Evolutionary conservation across 2,113 vertebrate genomes (phyloP).

Genomic region (Delphinus delphis): DNA sequence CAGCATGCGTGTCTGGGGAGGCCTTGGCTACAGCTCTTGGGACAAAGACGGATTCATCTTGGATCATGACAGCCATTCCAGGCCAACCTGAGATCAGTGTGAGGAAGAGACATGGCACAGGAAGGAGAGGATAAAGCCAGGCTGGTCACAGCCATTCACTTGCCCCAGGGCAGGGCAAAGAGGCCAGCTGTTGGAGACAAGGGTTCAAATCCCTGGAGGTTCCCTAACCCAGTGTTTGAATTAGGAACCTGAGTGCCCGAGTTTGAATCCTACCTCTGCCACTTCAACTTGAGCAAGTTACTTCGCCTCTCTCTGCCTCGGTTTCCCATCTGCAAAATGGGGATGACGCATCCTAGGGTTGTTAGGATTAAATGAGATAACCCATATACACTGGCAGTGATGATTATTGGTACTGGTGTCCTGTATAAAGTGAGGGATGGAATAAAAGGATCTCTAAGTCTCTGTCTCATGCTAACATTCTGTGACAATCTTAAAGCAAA

Average conservation of each 20-base stretch:
- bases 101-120: not conserved
- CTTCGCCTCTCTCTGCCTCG: not conserved
- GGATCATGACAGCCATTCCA: slow-evolving; percentile 9
- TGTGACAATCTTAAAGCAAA: not conserved
- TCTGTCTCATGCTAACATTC: not conserved
- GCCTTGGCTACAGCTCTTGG: not conserved
- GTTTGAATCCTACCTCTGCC: not conserved
- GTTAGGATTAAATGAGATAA: not conserved
- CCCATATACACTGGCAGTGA: no score
- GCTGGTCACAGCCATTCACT: not conserved
- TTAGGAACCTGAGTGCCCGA: not conserved
- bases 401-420: not conserved
- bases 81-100: not conserved
- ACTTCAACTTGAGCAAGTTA: not conserved
- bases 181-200: not conserved
- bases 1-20: not conserved
- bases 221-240: not conserved
- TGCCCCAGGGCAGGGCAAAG: not conserved
- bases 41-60: slow-evolving; percentile 16
- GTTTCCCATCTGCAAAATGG: not conserved
- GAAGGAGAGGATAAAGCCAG: not conserved
- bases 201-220: not conserved
- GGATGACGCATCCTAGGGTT: not conserved
- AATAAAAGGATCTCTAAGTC: not conserved
- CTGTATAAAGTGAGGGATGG: not conserved